Evolutionary conservation across 1,140 invertebrate species (phyloP).

Genomic region (Notospermus geniculatus): DNA sequence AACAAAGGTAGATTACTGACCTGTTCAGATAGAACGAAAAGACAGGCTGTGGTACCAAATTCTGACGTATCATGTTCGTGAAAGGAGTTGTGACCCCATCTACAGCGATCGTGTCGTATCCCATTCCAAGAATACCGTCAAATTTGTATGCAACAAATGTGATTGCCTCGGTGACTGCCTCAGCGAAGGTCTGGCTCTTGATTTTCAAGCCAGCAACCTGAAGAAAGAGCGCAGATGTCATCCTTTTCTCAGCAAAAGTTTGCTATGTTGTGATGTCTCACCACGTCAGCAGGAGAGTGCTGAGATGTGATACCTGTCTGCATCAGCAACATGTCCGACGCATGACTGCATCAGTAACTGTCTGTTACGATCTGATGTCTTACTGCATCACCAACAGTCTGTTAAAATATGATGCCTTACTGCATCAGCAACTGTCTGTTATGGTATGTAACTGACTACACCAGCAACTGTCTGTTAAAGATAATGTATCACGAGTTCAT

Average conservation of each 20-base stretch:
- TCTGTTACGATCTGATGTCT: no score
- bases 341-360: no score
- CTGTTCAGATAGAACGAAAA: conserved; percentile 94
- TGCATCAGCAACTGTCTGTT: conserved; percentile 5
- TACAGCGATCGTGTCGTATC: conserved; percentile 73
- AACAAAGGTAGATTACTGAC: no score
- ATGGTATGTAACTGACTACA: no score
- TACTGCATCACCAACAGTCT: no score
- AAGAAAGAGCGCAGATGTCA: conserved; percentile 27
- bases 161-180: conserved; percentile 89
- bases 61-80: conserved; percentile 89
- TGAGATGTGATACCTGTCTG: no score
- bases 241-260: no score
- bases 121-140: conserved; percentile 67
- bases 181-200: conserved; percentile 88
- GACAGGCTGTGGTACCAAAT: conserved; percentile 71
- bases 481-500: no score
- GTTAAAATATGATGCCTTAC: no score
- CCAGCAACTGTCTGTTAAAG: no score
- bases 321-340: no score
- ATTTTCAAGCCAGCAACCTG: conserved; percentile 75
- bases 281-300: neutral
- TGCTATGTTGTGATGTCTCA: conserved; percentile 13
- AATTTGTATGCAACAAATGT: conserved; percentile 94
- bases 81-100: conserved; percentile 90